A percentile compares a stretch with the other conserved stretches of the same genome.
Evolutionary conservation across 2,797 vertebrate species (phyloP).

Genomic region (Delichon dasypus): DNA sequence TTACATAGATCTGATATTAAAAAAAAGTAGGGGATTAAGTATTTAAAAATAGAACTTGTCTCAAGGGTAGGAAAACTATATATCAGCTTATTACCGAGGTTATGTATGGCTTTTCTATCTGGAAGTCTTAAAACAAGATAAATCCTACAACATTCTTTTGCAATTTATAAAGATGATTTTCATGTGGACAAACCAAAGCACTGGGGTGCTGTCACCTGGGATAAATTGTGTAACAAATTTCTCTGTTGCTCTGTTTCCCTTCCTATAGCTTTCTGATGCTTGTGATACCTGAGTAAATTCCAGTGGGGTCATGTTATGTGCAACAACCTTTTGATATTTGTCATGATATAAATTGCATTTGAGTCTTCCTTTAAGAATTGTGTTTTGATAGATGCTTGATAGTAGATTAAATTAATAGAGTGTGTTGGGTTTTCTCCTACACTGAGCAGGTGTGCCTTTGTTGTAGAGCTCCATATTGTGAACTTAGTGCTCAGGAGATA

Average conservation of each 20-base stretch:
- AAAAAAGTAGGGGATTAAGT: background rate
- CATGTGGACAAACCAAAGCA: background rate
- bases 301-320: background rate
- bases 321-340: background rate
- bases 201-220: background rate
- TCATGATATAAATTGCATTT: background rate
- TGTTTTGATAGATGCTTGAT: background rate
- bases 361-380: background rate
- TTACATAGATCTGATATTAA: background rate
- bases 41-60: background rate
- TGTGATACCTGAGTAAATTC: background rate
- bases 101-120: background rate
- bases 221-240: background rate
- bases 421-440: background rate
- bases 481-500: background rate
- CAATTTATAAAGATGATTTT: background rate
- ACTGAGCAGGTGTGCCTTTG: background rate
- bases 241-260: background rate
- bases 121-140: background rate
- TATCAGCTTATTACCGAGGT: background rate
- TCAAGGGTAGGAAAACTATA: background rate
- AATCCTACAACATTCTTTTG: background rate
- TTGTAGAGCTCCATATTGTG: background rate
- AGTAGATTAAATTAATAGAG: background rate
- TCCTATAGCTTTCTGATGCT: background rate